A percentile compares a stretch with the other conserved stretches of the same genome.
These are phyloP conservation scores for Nasonia oneida DNA, from an alignment of 2,888 invertebrate species.

Conservation along the genomic window DNA sequence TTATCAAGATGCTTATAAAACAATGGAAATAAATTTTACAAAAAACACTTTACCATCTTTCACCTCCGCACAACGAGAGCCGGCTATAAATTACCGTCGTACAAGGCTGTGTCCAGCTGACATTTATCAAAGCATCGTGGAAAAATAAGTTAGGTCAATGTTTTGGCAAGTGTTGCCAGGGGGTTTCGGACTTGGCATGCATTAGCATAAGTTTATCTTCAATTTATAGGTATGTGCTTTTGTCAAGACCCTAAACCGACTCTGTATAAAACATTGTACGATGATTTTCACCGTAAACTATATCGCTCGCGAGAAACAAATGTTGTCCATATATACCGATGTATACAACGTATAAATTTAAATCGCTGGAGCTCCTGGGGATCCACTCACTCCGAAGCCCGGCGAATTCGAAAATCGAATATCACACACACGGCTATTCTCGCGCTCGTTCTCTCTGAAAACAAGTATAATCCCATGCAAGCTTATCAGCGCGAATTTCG, in stretches of 20 bases:
- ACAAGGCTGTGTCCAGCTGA: neutral
- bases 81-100: neutral
- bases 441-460: neutral
- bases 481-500: neutral
- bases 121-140: neutral
- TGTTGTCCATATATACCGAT: neutral
- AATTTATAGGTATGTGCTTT: too few relatives aligned
- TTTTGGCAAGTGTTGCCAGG: neutral
- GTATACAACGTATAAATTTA: neutral
- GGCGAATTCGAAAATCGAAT: neutral
- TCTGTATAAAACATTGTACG: neutral
- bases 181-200: too few relatives aligned
- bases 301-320: neutral
- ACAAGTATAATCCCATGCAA: neutral
- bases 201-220: too few relatives aligned
- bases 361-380: neutral
- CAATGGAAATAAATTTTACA: conserved; percentile 31
- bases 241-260: neutral
- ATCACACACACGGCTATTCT: neutral
- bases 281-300: neutral
- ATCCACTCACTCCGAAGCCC: neutral
- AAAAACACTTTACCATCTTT: neutral
- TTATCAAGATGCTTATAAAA: conserved; percentile 50
- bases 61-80: neutral
- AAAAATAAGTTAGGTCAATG: neutral